These are phyloP conservation scores for Triplophysa dalaica DNA, from an alignment of 2,113 vertebrate species.

Conservation along the genomic window DNA sequence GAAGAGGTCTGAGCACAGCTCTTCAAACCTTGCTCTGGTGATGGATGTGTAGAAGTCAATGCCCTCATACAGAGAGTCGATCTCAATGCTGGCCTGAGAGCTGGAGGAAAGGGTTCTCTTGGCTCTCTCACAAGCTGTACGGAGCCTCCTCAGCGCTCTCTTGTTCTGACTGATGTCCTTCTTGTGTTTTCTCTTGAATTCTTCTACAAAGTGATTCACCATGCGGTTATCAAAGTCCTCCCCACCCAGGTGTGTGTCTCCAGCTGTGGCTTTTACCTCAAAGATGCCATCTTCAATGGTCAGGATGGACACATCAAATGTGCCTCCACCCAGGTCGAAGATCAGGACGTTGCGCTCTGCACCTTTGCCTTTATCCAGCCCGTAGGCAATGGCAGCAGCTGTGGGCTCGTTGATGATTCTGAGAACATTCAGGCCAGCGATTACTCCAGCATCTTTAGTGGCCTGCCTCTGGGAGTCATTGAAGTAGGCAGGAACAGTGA, in stretches of 20 bases:
- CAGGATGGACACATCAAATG: conserved; percentile 87
- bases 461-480: conserved; percentile 88
- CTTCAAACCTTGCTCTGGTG: conserved; percentile 83
- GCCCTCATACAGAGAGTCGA: conserved; percentile 88
- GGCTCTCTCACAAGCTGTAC: conserved; percentile 85
- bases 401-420: conserved; percentile 89
- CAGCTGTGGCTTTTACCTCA: conserved; percentile 86
- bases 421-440: conserved; percentile 85
- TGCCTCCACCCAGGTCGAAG: conserved; percentile 69
- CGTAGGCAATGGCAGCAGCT: conserved; percentile 88
- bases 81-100: conserved; percentile 88
- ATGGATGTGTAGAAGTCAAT: conserved; percentile 90
- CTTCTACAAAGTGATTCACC: conserved; percentile 88
- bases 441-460: conserved; percentile 87
- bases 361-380: conserved; percentile 83
- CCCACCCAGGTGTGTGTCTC: conserved; percentile 79
- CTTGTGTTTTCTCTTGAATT: conserved; percentile 90
- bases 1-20: conserved; percentile 86
- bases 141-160: conserved; percentile 82
- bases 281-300: conserved; percentile 89
- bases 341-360: conserved; percentile 82
- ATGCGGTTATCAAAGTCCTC: background rate
- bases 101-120: conserved; percentile 86
- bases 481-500: conserved; percentile 88
- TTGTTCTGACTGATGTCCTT: conserved; percentile 90